Evolutionary conservation across 2,797 vertebrate genomes (phyloP).

Genomic region (Buphagus erythrorhynchus): DNA sequence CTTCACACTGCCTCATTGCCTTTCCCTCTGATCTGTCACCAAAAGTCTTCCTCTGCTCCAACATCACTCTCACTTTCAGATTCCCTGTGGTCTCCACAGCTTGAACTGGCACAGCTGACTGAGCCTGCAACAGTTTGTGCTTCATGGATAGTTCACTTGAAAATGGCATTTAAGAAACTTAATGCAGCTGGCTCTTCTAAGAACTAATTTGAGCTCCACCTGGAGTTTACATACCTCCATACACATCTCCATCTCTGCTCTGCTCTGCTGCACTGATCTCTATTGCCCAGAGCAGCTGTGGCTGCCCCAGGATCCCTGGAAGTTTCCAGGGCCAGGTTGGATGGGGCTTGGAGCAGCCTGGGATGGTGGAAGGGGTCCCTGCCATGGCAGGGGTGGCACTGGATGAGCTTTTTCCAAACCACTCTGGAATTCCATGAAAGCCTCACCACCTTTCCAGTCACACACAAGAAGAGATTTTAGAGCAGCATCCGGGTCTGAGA

Average conservation of each 20-base stretch:
- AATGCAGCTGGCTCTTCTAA: background rate
- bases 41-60: background rate
- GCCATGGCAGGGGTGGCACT: background rate
- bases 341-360: background rate
- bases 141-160: background rate
- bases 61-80: background rate
- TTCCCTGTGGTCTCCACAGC: background rate
- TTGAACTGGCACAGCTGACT: background rate
- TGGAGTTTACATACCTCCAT: background rate
- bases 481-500: background rate
- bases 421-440: background rate
- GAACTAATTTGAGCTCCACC: background rate
- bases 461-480: background rate
- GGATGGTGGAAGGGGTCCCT: background rate
- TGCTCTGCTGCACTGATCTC: background rate
- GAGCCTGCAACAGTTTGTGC: background rate
- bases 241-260: background rate
- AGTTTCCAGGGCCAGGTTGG: background rate
- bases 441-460: background rate
- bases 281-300: background rate
- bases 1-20: background rate
- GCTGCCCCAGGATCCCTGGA: background rate
- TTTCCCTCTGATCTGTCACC: conserved; percentile 14
- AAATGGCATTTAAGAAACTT: background rate
- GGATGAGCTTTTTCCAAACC: background rate